These are phyloP conservation scores for Drosophila phalerata DNA, from an alignment of 2,888 invertebrate species.

Conservation along the genomic window DNA sequence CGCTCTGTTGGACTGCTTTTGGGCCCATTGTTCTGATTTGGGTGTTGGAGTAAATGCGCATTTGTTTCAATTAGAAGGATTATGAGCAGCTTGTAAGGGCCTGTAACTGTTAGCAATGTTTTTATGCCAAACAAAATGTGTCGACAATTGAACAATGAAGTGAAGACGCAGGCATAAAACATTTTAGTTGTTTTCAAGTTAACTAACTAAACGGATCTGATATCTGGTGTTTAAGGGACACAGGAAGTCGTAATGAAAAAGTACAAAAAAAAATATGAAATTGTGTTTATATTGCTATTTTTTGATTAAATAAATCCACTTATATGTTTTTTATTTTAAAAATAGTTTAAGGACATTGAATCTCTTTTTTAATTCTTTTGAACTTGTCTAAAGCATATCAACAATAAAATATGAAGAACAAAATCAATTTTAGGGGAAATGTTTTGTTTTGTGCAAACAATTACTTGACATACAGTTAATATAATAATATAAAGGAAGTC, in stretches of 20 bases:
- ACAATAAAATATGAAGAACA: no score
- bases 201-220: background rate
- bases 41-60: conserved; percentile 55
- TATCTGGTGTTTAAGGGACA: background rate
- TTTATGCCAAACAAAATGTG: conserved; percentile 58
- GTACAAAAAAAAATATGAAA: no score
- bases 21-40: conserved; percentile 43
- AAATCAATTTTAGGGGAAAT: no score
- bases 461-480: background rate
- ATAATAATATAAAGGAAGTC: background rate
- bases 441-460: no score
- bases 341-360: no score
- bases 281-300: no score
- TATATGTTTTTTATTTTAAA: no score
- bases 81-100: conserved; percentile 42
- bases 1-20: conserved; percentile 26
- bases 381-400: no score
- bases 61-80: conserved; percentile 82
- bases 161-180: conserved; percentile 17
- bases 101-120: conserved; percentile 54
- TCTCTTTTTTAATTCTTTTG: no score
- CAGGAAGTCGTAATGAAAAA: background rate
- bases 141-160: conserved; percentile 65
- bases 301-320: no score
- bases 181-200: conserved; percentile 27